A percentile compares a stretch with the other conserved stretches of the same genome.
Conservation (phyloP, 2,888 invertebrate species). For the Hydraecia micacea region DNA sequence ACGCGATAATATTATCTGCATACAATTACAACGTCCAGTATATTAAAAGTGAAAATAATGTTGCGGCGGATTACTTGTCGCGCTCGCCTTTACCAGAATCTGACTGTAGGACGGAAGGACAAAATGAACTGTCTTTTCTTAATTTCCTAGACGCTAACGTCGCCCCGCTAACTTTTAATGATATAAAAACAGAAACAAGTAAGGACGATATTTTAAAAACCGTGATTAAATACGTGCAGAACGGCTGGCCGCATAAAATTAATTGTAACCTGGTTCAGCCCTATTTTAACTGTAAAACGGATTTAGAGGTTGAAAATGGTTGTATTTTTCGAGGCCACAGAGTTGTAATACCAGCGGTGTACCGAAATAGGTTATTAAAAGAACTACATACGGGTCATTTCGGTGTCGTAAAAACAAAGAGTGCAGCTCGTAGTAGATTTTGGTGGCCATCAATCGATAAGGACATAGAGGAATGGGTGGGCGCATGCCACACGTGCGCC, state of each 20-base stretch:
- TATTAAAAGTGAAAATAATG: neutral
- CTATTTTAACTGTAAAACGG: slow-evolving; percentile 30
- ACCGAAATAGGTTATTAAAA: slow-evolving; percentile 5
- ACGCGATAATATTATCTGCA: slow-evolving; percentile 19
- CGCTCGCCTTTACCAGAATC: slow-evolving; percentile 6
- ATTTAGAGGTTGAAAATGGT: slow-evolving; percentile 6
- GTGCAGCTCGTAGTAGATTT: slow-evolving; percentile 31
- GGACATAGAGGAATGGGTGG: slow-evolving; percentile 21
- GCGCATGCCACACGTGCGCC: slow-evolving; percentile 14
- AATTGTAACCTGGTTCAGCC: slow-evolving; percentile 6
- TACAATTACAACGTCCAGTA: slow-evolving; percentile 16
- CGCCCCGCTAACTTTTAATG: neutral
- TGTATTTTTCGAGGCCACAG: slow-evolving; percentile 29
- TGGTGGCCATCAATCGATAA: slow-evolving; percentile 29
- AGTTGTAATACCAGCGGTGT: slow-evolving; percentile 20
- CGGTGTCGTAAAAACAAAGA: slow-evolving; percentile 25
- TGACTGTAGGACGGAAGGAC: neutral
- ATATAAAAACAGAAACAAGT: slow-evolving; percentile 3
- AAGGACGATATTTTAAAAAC: neutral
- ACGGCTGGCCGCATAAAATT: slow-evolving; percentile 24
- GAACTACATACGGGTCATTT: slow-evolving; percentile 13
- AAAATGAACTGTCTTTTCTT: neutral
- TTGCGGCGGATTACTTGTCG: slow-evolving; percentile 13
- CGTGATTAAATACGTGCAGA: slow-evolving; percentile 2
- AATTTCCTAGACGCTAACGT: slow-evolving; percentile 10